Percentiles rank a stretch among this genome's conserved stretches.
phyloP scores from a whole-genome alignment of 2,797 vertebrate species.

The Syngnathus acus region DNA sequence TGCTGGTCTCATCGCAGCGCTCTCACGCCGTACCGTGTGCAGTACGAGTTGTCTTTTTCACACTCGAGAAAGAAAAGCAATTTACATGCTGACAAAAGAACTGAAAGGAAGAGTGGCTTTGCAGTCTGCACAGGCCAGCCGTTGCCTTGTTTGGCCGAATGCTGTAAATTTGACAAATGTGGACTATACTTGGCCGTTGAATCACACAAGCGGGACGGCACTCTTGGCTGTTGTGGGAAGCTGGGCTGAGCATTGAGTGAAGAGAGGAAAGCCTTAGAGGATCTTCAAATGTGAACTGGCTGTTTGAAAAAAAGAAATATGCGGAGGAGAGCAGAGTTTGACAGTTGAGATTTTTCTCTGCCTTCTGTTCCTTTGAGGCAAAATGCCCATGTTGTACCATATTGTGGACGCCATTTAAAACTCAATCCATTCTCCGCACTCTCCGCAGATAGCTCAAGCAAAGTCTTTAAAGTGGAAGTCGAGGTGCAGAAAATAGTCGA shows the following conservation, averaged over 20 bases:
- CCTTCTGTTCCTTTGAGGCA: background rate
- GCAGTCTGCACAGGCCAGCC: constrained; percentile 29
- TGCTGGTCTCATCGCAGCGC: constrained; percentile 49
- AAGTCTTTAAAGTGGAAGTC: background rate
- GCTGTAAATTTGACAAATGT: constrained; percentile 47
- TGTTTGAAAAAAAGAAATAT: constrained; percentile 1
- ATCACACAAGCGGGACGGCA: background rate
- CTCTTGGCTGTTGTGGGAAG: constrained; percentile 13
- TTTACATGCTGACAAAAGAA: constrained; percentile 18
- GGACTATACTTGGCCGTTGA: background rate
- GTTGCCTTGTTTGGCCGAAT: constrained; percentile 35
- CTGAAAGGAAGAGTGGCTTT: constrained; percentile 32
- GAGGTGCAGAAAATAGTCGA: too few species aligned
- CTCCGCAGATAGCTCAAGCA: background rate
- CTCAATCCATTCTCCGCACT: background rate
- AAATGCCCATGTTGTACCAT: constrained; percentile 2
- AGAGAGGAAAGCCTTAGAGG: constrained; percentile 29
- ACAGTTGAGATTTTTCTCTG: constrained; percentile 4
- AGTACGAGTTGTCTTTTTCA: constrained; percentile 9
- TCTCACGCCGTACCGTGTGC: constrained; percentile 10
- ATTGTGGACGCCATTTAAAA: background rate
- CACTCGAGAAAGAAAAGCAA: constrained; percentile 21
- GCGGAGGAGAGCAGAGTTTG: constrained; percentile 1
- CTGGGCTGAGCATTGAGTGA: constrained; percentile 33
- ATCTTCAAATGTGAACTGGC: constrained; percentile 33